Base-by-base conservation (phyloP, 2,113 vertebrate genomes). In the Phalacrocorax carbo region DNA sequence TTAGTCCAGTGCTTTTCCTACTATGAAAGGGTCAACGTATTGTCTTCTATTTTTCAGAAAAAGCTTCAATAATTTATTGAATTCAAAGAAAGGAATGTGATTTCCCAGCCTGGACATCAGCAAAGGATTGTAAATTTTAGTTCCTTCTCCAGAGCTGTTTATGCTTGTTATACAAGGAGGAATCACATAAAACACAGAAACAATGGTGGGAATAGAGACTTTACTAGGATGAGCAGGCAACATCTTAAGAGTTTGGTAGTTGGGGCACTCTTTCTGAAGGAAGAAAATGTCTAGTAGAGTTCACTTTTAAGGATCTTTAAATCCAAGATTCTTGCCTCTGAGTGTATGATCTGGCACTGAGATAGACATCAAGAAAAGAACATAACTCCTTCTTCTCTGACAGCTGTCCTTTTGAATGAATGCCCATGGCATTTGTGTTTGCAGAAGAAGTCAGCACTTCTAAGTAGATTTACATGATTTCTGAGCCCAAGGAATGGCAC, bases 321-420 rank as follows among this genome's bases (percentile, higher is more conserved):
- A 81, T 66, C 18, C 52, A 94, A 61, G 22, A 62, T 81, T 91
- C 54, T 77, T 91, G 29, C 8, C 18, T 88, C 60, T 81, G 72
- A 79, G 36, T 87, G 34, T 51, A 18, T 69, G 34, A 40, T 81
- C 93, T 96, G 85, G 90, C 82, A 90, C 20, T 4, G 6, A 78
- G 76, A 51, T 7, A 90, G 38, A 58, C 19, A 65, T 77, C 13
- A 92, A 90, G 64, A 92, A 94, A 94, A 78, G 58, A 92, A 92
- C 55, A 62, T 80, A 82, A 82, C 54, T 93, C 22, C 40, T 94
- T 66, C 48, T 54, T 86, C 72, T 86, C 80, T 81, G 86, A 80
- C 89, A 95, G 82, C 49, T 92, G 80, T 88, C 80, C 89, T 91
- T 94, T 77, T 95, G 94, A 91, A 88, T 60, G 72, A 83, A 78